These are phyloP conservation scores for Paratilapia polleni DNA, from an alignment of 2,113 vertebrate genomes.

Conservation along the genomic window DNA sequence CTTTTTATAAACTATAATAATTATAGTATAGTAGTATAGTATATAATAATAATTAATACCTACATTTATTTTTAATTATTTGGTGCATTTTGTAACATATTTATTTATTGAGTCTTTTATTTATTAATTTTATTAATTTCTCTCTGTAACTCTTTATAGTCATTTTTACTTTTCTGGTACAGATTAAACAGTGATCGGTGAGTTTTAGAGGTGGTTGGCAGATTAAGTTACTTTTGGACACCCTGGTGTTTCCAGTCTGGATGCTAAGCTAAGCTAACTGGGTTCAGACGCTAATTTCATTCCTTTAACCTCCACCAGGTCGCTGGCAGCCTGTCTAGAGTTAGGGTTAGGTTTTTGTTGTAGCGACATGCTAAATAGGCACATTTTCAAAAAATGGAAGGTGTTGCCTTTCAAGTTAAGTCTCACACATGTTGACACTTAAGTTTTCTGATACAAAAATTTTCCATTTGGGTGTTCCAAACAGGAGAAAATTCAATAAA, in stretches of 20 bases:
- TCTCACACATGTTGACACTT: not conserved
- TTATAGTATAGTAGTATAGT: too few species aligned
- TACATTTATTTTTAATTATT: not conserved
- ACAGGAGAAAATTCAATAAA: too few species aligned
- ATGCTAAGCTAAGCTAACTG: too few species aligned
- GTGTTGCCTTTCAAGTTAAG: not conserved
- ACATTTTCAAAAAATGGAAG: not conserved
- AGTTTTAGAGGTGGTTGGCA: not conserved
- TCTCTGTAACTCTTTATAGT: not conserved
- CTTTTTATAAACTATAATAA: too few species aligned
- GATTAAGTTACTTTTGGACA: slow-evolving; percentile 1
- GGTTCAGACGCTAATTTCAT: not conserved
- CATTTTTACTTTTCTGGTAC: not conserved
- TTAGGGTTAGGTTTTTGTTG: not conserved
- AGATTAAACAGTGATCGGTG: not conserved
- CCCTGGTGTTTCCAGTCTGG: too few species aligned
- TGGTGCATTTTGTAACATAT: not conserved
- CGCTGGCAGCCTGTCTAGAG: not conserved
- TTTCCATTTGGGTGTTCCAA: not conserved
- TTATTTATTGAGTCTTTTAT: too few species aligned
- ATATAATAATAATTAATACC: too few species aligned
- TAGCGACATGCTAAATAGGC: not conserved
- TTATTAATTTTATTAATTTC: not conserved
- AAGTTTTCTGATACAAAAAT: not conserved
- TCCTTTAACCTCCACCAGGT: not conserved